Evolutionary conservation across 2,888 invertebrate genomes (phyloP).

Genomic region (Hypercompe scribonia): DNA sequence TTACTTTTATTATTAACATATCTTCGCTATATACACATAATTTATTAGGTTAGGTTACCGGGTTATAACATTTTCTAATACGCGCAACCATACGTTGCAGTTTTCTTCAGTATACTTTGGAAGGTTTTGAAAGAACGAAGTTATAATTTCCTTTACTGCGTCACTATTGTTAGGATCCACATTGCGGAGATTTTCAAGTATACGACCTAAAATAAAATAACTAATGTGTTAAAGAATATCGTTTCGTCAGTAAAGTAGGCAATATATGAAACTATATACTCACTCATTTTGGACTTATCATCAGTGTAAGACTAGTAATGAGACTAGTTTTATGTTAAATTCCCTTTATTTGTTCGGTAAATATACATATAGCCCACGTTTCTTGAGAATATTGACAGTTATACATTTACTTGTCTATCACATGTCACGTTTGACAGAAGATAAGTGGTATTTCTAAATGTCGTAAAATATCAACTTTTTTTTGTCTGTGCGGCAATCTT

Average conservation of each 20-base stretch:
- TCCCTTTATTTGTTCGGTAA: constrained; percentile 35
- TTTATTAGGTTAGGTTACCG: constrained; percentile 73
- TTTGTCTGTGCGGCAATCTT: too few species aligned
- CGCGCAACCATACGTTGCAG: constrained; percentile 66
- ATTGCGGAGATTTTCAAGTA: constrained; percentile 71
- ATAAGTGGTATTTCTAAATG: too few species aligned
- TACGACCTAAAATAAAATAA: constrained; percentile 67
- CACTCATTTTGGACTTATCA: constrained; percentile 50
- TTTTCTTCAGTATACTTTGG: constrained; percentile 62
- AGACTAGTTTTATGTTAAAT: constrained; percentile 12
- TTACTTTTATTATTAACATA: neutral
- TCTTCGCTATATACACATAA: neutral
- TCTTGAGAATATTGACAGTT: constrained; percentile 14
- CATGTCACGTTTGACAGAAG: too few species aligned
- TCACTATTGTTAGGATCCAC: constrained; percentile 77
- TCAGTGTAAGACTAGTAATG: constrained; percentile 1
- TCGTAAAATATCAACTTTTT: too few species aligned
- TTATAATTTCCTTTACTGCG: constrained; percentile 71
- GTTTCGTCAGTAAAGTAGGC: neutral
- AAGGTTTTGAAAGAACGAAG: constrained; percentile 70
- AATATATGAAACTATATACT: constrained; percentile 28
- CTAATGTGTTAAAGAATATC: neutral
- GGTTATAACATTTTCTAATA: constrained; percentile 69
- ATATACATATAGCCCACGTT: constrained; percentile 49
- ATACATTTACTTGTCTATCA: neutral